phyloP scores from a whole-genome alignment of 2,797 vertebrate genomes.

The Lindbergichthys nudifrons region DNA sequence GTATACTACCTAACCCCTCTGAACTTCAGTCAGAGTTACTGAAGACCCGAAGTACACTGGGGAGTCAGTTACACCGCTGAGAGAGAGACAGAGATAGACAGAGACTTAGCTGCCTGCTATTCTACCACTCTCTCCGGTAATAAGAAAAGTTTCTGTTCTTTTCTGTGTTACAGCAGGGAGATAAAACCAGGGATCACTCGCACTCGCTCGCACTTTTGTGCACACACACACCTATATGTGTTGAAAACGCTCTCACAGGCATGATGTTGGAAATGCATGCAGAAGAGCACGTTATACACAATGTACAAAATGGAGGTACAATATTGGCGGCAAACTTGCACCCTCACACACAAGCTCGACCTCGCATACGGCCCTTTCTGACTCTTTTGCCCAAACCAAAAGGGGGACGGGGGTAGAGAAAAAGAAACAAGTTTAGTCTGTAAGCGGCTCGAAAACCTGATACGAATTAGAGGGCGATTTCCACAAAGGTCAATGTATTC shows the following conservation, averaged over 20 bases:
- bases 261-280: slow-evolving; percentile 11
- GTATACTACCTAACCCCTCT: slow-evolving; percentile 82
- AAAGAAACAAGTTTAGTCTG: slow-evolving; percentile 92
- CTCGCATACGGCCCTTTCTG: slow-evolving; percentile 45
- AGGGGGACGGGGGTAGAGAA: slow-evolving; percentile 36
- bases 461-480: slow-evolving; percentile 98
- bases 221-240: slow-evolving; percentile 20
- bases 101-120: slow-evolving; percentile 85
- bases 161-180: slow-evolving; percentile 75
- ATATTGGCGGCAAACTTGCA: slow-evolving; percentile 31
- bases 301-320: slow-evolving; percentile 46
- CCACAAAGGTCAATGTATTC: slow-evolving; percentile 99
- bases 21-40: slow-evolving; percentile 84
- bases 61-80: slow-evolving; percentile 78
- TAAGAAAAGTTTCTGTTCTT: slow-evolving; percentile 87
- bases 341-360: slow-evolving; percentile 24
- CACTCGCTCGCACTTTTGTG: slow-evolving; percentile 50
- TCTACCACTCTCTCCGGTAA: slow-evolving; percentile 79
- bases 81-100: slow-evolving; percentile 80
- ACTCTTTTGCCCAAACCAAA: slow-evolving; percentile 25
- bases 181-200: slow-evolving; percentile 82
- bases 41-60: slow-evolving; percentile 79
- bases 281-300: not conserved
- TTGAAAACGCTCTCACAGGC: slow-evolving; percentile 19
- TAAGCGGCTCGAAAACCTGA: slow-evolving; percentile 92